phyloP scores from a whole-genome alignment of 2,888 invertebrate species.

The Phorcus lineatus region DNA sequence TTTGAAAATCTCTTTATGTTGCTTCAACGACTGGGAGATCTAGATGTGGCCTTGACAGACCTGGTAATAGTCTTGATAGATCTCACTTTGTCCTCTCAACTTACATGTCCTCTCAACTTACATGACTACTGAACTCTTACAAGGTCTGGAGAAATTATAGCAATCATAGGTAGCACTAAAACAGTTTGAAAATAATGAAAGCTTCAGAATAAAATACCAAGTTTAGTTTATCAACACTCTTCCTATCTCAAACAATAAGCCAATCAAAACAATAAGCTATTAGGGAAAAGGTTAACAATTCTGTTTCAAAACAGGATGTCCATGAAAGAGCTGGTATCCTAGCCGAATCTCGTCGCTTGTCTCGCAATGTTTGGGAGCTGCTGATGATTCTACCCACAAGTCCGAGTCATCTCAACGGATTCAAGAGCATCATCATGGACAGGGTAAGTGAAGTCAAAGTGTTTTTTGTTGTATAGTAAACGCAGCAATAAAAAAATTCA shows the following conservation, averaged over 20 bases:
- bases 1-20: conserved; percentile 93
- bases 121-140: no score
- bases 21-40: conserved; percentile 91
- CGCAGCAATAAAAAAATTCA: no score
- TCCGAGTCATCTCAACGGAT: conserved; percentile 88
- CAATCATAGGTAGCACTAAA: no score
- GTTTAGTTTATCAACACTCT: no score
- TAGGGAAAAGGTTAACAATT: no score
- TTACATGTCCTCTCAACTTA: no score
- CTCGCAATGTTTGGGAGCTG: conserved; percentile 95
- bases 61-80: conserved; percentile 46
- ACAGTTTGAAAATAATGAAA: no score
- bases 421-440: conserved; percentile 79
- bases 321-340: conserved; percentile 67
- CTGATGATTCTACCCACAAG: conserved; percentile 93
- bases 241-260: no score
- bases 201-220: no score
- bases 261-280: no score
- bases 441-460: conserved; percentile 39
- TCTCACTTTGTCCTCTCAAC: no score
- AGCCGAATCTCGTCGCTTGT: conserved; percentile 85
- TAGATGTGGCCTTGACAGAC: conserved; percentile 82
- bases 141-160: no score
- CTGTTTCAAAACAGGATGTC: conserved; percentile 54
- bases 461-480: background rate